A percentile compares a stretch with the other conserved stretches of the same genome.
Conservation (phyloP, 2,113 vertebrate genomes). For the Rhinopithecus roxellana region DNA sequence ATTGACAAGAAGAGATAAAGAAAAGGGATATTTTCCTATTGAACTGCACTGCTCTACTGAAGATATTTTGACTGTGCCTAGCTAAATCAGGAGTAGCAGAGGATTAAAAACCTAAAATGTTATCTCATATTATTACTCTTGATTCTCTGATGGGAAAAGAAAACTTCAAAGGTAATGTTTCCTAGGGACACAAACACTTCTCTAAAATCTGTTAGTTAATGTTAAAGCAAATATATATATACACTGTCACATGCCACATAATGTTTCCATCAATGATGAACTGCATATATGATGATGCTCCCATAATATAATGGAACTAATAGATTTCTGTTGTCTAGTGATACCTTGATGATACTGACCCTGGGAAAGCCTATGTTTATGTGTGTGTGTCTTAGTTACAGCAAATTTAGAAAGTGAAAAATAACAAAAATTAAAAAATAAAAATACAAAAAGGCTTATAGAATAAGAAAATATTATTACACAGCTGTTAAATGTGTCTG, state of each 20-base stretch:
- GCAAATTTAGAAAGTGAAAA: neutral
- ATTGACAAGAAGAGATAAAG: conserved; percentile 44
- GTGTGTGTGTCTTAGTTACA: neutral
- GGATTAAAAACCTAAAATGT: neutral
- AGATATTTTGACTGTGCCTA: neutral
- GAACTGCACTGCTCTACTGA: neutral
- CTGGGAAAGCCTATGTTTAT: neutral
- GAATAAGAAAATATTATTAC: neutral
- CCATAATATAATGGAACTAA: neutral
- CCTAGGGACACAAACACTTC: neutral
- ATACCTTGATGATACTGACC: neutral
- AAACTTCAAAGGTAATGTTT: neutral
- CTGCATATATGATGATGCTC: neutral
- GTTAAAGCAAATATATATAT: neutral
- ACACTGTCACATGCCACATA: no score
- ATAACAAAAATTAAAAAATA: neutral
- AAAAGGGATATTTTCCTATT: neutral
- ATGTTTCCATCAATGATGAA: neutral
- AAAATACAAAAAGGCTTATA: neutral
- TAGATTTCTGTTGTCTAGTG: neutral
- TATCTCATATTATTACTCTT: neutral
- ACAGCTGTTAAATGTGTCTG: neutral
- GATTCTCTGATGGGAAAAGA: neutral
- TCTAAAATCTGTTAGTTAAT: neutral
- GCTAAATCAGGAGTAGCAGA: neutral